Evolutionary conservation across 2,888 invertebrate species (phyloP), one percentile per base, ranked within the genome.

Genomic region (Exocentrus adspersus): DNA sequence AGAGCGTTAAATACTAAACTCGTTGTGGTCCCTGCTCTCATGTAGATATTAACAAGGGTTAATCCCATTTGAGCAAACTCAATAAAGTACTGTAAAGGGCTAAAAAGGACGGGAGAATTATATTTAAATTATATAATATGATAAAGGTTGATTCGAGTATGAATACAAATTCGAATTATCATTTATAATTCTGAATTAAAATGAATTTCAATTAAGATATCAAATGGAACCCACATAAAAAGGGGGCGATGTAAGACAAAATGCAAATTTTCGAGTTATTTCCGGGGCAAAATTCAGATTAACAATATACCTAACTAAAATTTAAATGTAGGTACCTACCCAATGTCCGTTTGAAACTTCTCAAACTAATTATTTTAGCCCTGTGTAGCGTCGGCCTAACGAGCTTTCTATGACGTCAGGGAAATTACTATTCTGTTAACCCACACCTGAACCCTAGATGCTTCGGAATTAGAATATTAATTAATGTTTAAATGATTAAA

Each of bases 41-140:
- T 12, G 37, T 37, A n/a, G 37, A 37, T 37, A 12, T 32, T 12
- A 37, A 37, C 37, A 37, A 37, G 37, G 37, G 37, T 37, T 2
- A 7, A 30, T 30, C 30, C 5, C n/a, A 30, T 30, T 30, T 37
- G 37, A 37, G 37, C 12, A 37, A 12, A 37, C 37, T 12, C 37
- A 37, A 37, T 37, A 37, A 37, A 37, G 14, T 37, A 37, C 12
- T 12, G 12, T 37, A 6, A 24, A 24, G 24, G 24, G 7, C 37
- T 2, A n/a, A 14, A 37, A 37, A 37, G 37, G 37, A 37, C n/a
- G 37, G 14, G 14, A 5, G 37, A 37, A 37, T 37, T 37, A 37
- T 37, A 37, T 37, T 37, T 37, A 37, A 37, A 37, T 37, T 37
- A 37, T n/a, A 37, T 37, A 37, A 37, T 37, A 12, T 37, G 37